A percentile compares a stretch with the other conserved stretches of the same genome.
These are phyloP conservation scores for silkworm (Bombyx mori) DNA, from an alignment of 1,140 invertebrate species.

Conservation along the genomic window ASM3026992v2 NC_085121.1:2396501-2397000, in stretches of 20 bases:
- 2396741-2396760: constrained; percentile 45
- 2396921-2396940: no score
- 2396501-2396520: no score
- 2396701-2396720: constrained; percentile 49
- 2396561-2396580: no score
- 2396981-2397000: no score
- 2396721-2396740: constrained; percentile 29
- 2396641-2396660: constrained; percentile 42
- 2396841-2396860: constrained; percentile 6
- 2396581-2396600: no score
- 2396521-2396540: no score
- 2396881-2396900: no score
- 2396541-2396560: no score
- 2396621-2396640: constrained; percentile 55
- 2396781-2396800: constrained; percentile 18
- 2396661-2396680: constrained; percentile 53
- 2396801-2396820: constrained; percentile 6
- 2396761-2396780: constrained; percentile 31
- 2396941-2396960: no score
- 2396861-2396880: no score
- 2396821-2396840: constrained; percentile 18
- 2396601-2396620: constrained; percentile 30
- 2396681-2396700: constrained; percentile 46
- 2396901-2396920: no score
- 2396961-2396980: no score